Conservation (phyloP, 2,888 invertebrate genomes). For the Flexamia atlantica region DNA sequence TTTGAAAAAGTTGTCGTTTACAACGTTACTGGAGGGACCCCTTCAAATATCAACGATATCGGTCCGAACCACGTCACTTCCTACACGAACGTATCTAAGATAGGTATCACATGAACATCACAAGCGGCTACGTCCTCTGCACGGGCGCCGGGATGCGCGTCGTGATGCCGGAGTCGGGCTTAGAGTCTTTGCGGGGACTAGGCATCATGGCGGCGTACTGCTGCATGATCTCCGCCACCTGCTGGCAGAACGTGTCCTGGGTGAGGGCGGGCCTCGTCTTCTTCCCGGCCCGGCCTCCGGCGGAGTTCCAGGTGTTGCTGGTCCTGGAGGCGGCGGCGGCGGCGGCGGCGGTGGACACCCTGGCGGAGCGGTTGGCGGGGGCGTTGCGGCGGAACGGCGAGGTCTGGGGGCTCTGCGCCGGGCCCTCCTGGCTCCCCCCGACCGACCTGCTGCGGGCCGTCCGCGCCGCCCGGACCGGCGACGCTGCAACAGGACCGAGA, state of each 20-base stretch:
- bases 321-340: not conserved
- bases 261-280: slow-evolving; percentile 65
- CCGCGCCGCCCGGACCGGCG: slow-evolving; percentile 65
- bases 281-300: slow-evolving; percentile 60
- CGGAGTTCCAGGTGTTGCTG: slow-evolving; percentile 68
- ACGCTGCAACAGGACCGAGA: no score
- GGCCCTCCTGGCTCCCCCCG: slow-evolving; percentile 62
- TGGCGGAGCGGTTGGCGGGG: slow-evolving; percentile 67
- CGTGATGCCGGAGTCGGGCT: slow-evolving; percentile 75
- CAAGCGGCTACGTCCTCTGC: slow-evolving; percentile 69
- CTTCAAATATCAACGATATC: no score
- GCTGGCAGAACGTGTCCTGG: slow-evolving; percentile 68
- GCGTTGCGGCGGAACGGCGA: slow-evolving; percentile 68
- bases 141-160: slow-evolving; percentile 78
- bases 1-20: no score
- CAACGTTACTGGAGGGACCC: no score
- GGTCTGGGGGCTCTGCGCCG: slow-evolving; percentile 62
- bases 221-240: slow-evolving; percentile 69
- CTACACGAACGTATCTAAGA: slow-evolving; percentile 12
- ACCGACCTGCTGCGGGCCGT: slow-evolving; percentile 67
- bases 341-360: slow-evolving; percentile 48
- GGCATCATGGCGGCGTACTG: slow-evolving; percentile 71
- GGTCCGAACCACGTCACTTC: slow-evolving; percentile 4
- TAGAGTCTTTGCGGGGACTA: slow-evolving; percentile 77
- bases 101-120: slow-evolving; percentile 1